Base-by-base conservation (phyloP, 2,797 vertebrate genomes). In the Mycteria americana region DNA sequence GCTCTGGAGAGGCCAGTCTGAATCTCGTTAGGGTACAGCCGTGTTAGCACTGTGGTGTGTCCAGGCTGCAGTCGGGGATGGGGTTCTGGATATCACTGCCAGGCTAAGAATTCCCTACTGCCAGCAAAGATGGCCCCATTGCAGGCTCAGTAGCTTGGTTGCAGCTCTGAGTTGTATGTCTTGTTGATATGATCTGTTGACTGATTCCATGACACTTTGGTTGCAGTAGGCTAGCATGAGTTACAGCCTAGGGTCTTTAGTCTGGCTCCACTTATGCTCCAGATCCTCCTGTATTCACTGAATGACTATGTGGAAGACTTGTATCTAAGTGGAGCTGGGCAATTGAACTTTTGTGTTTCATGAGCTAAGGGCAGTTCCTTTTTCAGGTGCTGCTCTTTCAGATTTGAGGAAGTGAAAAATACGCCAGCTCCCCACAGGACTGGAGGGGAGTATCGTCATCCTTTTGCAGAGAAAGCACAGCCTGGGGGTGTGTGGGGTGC, bases 131-230 rank as follows among this genome's bases (percentile, higher is more conserved):
- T 35, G 10, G 59, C 10, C 15, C 35, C 7, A 1, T 2, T 19
- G 56, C 48, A 24, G 64, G 64, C 64, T 56, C 31, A 6, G 63
- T 16, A 56, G 28, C 39, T 45, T 23, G 39, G 73, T 6, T 17
- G 41, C 25, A 56, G 41, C 43, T 70, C 50, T 24, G 88, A 19
- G 1, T 25, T 22, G n/a, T 18, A 6, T 2, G 5, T 62, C 50
- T 21, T 18, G 28, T 45, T 35, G 51, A 21, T 18, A 9, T 2
- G 2, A 13, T 14, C 41, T n/a, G 27, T 4, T 69, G 37, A 1
- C 13, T 3, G 59, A 28, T 24, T 13, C n/a, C 2, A 1, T 2
- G 50, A 17, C 6, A 1, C 18, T 17, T 64, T 5, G 64, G 24
- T 14, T 45, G 51, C 41, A 1, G 53, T 13, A 64, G 39, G 13